Percentiles rank a stretch among this genome's conserved stretches.
Conservation (phyloP, 2,888 invertebrate species). For the Scrobipalpa costella region DNA sequence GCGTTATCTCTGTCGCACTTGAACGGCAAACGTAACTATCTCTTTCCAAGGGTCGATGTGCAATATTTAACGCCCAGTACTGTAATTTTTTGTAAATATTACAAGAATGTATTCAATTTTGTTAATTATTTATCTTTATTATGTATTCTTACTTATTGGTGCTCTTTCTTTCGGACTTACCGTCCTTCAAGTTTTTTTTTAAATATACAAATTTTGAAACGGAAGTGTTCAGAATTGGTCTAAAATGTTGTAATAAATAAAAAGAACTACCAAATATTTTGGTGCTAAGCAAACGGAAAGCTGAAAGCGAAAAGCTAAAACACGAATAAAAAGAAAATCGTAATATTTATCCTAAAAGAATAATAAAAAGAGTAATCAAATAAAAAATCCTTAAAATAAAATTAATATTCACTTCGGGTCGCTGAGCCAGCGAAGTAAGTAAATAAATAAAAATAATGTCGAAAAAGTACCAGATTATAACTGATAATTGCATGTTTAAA, state of each 20-base stretch:
- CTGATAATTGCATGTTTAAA: too few species aligned
- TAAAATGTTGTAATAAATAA: slow-evolving; percentile 58
- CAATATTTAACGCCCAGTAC: too few species aligned
- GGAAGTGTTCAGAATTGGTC: slow-evolving; percentile 71
- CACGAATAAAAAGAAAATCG: slow-evolving; percentile 15
- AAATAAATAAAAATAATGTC: too few species aligned
- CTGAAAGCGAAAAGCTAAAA: slow-evolving; percentile 50
- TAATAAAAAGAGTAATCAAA: neutral
- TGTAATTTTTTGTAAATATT: too few species aligned
- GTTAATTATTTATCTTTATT: neutral
- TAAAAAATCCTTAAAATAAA: too few species aligned
- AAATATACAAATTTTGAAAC: slow-evolving; percentile 44
- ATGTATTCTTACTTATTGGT: slow-evolving; percentile 9
- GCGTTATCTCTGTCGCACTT: too few species aligned
- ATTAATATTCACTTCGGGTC: too few species aligned
- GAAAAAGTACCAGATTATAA: too few species aligned
- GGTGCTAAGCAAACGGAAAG: slow-evolving; percentile 64
- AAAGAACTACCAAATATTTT: slow-evolving; percentile 51
- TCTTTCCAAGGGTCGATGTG: too few species aligned
- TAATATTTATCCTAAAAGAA: neutral
- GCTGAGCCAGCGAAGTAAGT: too few species aligned
- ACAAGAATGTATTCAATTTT: too few species aligned
- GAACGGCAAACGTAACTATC: too few species aligned
- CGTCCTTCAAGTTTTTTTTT: neutral
- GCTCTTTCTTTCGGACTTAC: slow-evolving; percentile 25